Evolutionary conservation across 2,888 invertebrate genomes (phyloP).

Genomic region (Mellilla xanthometata): DNA sequence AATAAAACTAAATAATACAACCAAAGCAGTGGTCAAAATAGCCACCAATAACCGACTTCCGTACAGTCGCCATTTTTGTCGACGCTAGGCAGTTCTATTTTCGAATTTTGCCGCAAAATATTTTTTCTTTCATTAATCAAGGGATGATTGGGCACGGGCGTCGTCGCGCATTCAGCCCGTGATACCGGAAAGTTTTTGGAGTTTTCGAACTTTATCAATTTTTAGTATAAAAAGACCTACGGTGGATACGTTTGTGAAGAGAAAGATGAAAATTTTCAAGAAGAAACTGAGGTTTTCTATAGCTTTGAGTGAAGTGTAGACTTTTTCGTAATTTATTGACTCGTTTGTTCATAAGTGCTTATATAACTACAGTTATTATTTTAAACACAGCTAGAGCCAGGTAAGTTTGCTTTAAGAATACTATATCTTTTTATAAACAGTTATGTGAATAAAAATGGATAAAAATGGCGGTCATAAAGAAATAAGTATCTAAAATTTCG

Average conservation of each 20-base stretch:
- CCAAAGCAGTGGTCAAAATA: slow-evolving; percentile 67
- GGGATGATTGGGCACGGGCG: slow-evolving; percentile 47
- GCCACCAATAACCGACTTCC: slow-evolving; percentile 57
- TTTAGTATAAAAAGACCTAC: slow-evolving; percentile 34
- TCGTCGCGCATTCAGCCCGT: slow-evolving; percentile 41
- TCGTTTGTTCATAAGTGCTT: no score
- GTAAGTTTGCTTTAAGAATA: no score
- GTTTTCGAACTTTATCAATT: slow-evolving; percentile 23
- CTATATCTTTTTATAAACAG: no score
- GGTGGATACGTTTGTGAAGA: slow-evolving; percentile 73
- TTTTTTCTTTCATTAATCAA: slow-evolving; percentile 45
- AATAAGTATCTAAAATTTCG: no score
- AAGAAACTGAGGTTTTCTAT: slow-evolving; percentile 77
- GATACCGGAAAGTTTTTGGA: slow-evolving; percentile 33
- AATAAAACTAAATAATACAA: slow-evolving; percentile 76
- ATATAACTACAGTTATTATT: no score
- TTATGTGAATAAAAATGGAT: no score
- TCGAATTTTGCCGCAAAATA: slow-evolving; percentile 61
- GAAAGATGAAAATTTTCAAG: slow-evolving; percentile 79
- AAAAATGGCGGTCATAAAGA: no score
- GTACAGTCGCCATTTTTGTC: slow-evolving; percentile 55
- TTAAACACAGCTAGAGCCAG: no score
- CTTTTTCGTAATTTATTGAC: not conserved
- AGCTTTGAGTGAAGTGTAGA: slow-evolving; percentile 38
- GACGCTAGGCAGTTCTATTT: slow-evolving; percentile 56